Evolutionary conservation across 2,797 vertebrate genomes (phyloP), one percentile per base, ranked within the genome.

Genomic region (Poecilia picta): DNA sequence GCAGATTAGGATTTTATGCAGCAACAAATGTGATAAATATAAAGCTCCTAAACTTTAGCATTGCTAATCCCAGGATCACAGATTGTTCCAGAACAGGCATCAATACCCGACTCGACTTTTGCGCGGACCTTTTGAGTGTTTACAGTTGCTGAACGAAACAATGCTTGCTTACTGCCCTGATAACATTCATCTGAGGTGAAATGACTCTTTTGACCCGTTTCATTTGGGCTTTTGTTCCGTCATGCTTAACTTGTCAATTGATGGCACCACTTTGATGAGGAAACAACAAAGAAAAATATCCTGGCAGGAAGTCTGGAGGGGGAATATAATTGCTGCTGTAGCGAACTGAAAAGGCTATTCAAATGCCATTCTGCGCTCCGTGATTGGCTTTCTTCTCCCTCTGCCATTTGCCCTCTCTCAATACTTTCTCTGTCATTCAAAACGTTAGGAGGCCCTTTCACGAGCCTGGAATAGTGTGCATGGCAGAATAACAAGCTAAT

Each of bases 401-500:
- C 88, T 85, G 83, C 88, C 87, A 85, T 90, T 91, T 92, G 81
- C 91, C 92, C 87, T 90, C 92, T 92, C 92, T 93, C 90, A 95
- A 92, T 91, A 92, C 92, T 87, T 93, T 82, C 85, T 80, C 92
- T 93, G 91, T 94, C 94, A 94, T 90, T 95, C 92, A 93, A 91
- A 94, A 91, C 93, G 88, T 18, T 91, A 94, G 92, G 94, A 94
- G 93, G 92, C 91, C 93, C 94, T 95, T 95, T 94, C 92, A 94
- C 87, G 89, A 88, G 93, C 94, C 82, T 79, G 89, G 94, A 95
- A 95, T 94, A 95, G 93, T 95, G 95, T 93, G 92, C 93, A 91
- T 92, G 93, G 93, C 93, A 94, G 94, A 95, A 95, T 95, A 95
- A 95, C 94, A 94, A 93, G 92, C 94, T 95, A 95, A 96, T 96